These are phyloP conservation scores for Aphodius sticticus DNA, from an alignment of 2,888 invertebrate species.

Conservation along the genomic window DNA sequence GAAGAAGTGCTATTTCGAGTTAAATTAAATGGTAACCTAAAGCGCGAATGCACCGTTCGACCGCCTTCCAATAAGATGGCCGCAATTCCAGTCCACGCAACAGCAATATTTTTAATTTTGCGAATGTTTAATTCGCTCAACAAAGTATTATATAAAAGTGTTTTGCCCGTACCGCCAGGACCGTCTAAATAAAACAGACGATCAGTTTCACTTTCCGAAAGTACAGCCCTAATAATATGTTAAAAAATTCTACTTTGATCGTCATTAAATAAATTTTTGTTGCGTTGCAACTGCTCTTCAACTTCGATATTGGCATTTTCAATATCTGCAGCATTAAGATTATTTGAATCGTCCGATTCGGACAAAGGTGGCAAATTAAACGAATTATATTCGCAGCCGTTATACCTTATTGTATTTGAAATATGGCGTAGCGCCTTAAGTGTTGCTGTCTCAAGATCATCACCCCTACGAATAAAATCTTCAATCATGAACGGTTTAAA, in stretches of 20 bases:
- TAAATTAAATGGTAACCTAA: constrained; percentile 47
- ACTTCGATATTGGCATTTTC: background rate
- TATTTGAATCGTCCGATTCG: background rate
- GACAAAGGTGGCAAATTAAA: background rate
- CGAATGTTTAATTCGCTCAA: constrained; percentile 39
- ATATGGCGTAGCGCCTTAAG: background rate
- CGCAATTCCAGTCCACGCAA: constrained; percentile 53
- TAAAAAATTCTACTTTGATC: background rate
- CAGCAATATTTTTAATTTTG: constrained; percentile 27
- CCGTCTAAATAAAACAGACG: constrained; percentile 47
- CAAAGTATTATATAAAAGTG: constrained; percentile 51
- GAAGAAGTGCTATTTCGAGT: constrained; percentile 25
- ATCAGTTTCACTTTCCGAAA: background rate
- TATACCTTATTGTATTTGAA: background rate
- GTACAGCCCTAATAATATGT: background rate
- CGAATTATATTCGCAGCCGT: background rate
- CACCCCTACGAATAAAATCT: constrained; percentile 8
- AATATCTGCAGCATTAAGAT: background rate
- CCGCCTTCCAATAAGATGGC: constrained; percentile 52
- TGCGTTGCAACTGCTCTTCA: background rate
- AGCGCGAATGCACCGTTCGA: constrained; percentile 52
- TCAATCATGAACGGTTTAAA: background rate
- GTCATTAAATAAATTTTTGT: background rate
- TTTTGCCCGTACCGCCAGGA: constrained; percentile 58
- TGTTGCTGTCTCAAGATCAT: background rate